These are phyloP conservation scores for Pseudorasbora parva DNA, from an alignment of 2,113 vertebrate genomes.

Conservation along the genomic window DNA sequence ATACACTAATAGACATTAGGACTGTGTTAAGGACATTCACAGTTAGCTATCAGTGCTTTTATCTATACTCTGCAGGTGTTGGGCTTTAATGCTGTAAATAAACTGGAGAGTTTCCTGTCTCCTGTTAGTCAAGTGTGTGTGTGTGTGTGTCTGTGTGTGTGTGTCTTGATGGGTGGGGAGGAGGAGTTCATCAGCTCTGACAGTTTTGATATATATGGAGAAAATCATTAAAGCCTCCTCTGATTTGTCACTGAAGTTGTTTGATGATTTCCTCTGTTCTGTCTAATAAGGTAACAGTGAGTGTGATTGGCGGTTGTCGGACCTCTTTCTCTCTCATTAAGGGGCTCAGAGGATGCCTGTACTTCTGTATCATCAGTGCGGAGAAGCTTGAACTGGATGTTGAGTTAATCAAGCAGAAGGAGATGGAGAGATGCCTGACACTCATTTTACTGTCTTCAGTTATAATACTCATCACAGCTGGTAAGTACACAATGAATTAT, in stretches of 20 bases:
- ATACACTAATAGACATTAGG: background rate
- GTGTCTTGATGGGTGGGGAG: background rate
- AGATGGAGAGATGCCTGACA: slow-evolving; percentile 6
- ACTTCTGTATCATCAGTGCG: background rate
- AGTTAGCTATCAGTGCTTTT: slow-evolving; percentile 27
- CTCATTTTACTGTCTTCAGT: slow-evolving; percentile 15
- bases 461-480: slow-evolving; percentile 3
- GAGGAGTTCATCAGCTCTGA: slow-evolving; percentile 27
- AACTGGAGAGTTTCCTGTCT: slow-evolving; percentile 18
- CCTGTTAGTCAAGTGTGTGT: background rate
- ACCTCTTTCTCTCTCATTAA: background rate
- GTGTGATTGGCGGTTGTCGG: slow-evolving; percentile 28
- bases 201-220: slow-evolving; percentile 34
- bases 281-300: slow-evolving; percentile 23
- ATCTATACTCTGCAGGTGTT: slow-evolving; percentile 33
- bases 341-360: background rate
- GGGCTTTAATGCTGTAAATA: background rate
- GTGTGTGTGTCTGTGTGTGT: background rate
- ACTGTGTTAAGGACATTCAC: background rate
- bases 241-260: slow-evolving; percentile 45
- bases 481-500: too few relatives aligned
- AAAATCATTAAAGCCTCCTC: slow-evolving; percentile 14
- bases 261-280: slow-evolving; percentile 14
- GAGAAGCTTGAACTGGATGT: background rate
- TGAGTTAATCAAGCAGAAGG: background rate